These are phyloP conservation scores for Lophura nycthemera DNA, from an alignment of 2,113 vertebrate species.

Conservation along the genomic window DNA sequence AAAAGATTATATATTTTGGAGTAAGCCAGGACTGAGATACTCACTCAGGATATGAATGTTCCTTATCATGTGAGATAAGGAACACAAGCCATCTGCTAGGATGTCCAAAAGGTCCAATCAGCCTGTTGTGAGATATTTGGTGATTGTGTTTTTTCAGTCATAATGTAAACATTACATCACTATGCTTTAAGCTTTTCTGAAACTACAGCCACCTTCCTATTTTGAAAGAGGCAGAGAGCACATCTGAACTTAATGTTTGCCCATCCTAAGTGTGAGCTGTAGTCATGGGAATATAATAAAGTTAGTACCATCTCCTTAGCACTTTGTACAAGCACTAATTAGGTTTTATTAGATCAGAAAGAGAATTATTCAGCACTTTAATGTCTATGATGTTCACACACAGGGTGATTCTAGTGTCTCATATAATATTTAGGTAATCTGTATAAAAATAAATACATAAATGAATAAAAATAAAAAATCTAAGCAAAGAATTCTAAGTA, in stretches of 20 bases:
- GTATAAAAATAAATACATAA: neutral
- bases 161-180: neutral
- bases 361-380: neutral
- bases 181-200: neutral
- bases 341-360: neutral
- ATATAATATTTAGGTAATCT: neutral
- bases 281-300: neutral
- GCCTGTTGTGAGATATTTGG: neutral
- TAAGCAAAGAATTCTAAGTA: neutral
- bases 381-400: neutral
- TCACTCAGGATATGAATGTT: neutral
- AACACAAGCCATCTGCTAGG: neutral
- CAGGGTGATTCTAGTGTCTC: neutral
- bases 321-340: fast-evolving
- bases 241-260: neutral
- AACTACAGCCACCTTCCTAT: neutral
- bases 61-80: neutral
- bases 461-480: neutral
- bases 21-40: neutral
- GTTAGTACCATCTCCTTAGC: neutral
- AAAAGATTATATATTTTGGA: neutral
- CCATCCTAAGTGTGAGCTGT: neutral
- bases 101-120: neutral
- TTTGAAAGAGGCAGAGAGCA: neutral
- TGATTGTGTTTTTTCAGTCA: neutral